phyloP scores from a whole-genome alignment of 2,113 vertebrate species.

The Dermatemys mawii region DNA sequence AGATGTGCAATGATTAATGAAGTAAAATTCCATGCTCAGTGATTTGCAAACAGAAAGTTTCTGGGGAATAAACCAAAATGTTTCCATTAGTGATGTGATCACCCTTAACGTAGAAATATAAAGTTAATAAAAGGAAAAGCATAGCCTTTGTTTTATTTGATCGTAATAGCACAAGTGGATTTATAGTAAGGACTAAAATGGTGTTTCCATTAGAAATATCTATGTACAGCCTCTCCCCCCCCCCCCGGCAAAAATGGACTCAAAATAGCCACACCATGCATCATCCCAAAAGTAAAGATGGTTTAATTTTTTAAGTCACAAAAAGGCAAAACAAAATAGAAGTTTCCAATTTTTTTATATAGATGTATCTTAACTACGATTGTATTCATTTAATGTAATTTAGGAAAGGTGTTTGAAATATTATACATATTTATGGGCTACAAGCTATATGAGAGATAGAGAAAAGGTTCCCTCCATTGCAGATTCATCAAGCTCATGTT shows the following conservation, averaged over 20 bases:
- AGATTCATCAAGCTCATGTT: not conserved
- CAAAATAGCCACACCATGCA: not conserved
- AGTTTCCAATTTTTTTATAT: not conserved
- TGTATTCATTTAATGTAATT: not conserved
- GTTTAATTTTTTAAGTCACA: slow-evolving; percentile 36
- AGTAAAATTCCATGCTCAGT: slow-evolving; percentile 28
- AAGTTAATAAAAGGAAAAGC: slow-evolving; percentile 36
- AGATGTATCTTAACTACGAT: not conserved
- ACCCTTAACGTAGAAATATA: slow-evolving; percentile 19
- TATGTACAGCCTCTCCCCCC: not conserved
- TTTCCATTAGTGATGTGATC: slow-evolving; percentile 1
- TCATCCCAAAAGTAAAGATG: not conserved
- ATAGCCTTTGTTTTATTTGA: slow-evolving; percentile 32
- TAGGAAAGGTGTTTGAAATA: not conserved
- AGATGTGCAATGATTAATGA: not conserved
- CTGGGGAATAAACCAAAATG: slow-evolving; percentile 35
- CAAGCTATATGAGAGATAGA: not conserved
- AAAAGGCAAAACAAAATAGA: not conserved
- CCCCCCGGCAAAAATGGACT: not conserved
- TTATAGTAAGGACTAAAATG: not conserved
- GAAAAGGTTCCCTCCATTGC: not conserved
- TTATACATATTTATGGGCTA: not conserved
- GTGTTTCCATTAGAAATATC: not conserved
- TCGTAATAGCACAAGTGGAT: not conserved
- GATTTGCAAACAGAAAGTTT: slow-evolving; percentile 31